Conservation (phyloP, 2,113 vertebrate species). For the Tursiops truncatus region DNA sequence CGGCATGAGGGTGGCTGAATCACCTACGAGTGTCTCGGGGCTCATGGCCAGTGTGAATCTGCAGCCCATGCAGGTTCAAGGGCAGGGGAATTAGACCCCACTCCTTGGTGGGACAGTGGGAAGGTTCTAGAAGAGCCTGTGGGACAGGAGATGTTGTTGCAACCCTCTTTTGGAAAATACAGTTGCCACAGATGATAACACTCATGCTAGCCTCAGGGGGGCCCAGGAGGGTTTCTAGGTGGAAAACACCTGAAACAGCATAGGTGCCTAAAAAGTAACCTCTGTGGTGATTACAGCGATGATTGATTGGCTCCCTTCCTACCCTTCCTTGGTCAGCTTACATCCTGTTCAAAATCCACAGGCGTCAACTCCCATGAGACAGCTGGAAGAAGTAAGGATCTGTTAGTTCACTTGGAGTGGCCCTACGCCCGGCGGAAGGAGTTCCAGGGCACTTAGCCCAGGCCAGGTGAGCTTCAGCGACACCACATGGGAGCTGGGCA, state of each 20-base stretch:
- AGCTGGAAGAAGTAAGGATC: background rate
- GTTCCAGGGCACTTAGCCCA: background rate
- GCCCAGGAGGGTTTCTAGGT: background rate
- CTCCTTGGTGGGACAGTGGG: background rate
- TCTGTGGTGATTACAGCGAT: accelerated
- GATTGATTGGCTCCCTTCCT: background rate
- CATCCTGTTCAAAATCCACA: background rate
- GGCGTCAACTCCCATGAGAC: background rate
- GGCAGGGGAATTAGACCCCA: background rate
- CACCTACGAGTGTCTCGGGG: background rate
- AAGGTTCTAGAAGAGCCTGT: background rate
- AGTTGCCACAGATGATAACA: background rate
- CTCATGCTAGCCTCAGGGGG: background rate
- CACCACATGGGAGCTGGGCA: background rate
- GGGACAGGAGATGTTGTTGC: background rate
- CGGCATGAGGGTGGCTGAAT: accelerated
- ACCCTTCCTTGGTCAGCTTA: background rate
- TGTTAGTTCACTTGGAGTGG: background rate
- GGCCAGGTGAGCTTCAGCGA: no score
- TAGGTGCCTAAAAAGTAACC: background rate
- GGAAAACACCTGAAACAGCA: background rate
- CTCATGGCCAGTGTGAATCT: accelerated
- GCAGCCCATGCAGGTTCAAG: background rate
- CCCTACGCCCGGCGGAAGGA: accelerated
- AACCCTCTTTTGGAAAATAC: background rate